Evolutionary conservation across 1,140 invertebrate species (phyloP), one percentile per base, ranked within the genome.

Genomic region (Lasioglossum baleicum): DNA sequence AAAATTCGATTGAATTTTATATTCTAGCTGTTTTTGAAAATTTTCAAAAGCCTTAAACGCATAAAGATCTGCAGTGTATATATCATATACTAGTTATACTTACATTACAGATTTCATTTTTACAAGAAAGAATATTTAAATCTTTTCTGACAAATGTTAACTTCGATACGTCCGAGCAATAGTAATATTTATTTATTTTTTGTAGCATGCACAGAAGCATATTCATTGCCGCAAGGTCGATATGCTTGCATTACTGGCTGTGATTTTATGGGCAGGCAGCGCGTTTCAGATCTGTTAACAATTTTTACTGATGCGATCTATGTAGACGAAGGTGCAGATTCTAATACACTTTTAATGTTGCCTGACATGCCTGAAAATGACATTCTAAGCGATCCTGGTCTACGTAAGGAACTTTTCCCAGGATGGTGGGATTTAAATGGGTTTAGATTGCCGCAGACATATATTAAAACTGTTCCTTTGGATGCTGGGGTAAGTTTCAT

Each of bases 171-270:
- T 48, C 44, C 64, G 20, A 20, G 2, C 60, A 51, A 51, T 64
- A 22, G 44, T 44, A 66, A 53, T 58, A 66, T 60, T 51, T 56
- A 7, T 71, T 80, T 48, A 56, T 81, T 85, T 79, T 68, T 87
- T 82, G 42, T 82, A 93, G 93, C 92, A 60, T 93, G 92, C 68
- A 87, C 83, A 20, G 92, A 93, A 82, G 92, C 93, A 20, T 93
- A 93, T 64, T 64, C 44, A 61, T 83, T 85, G n/a, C 63, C 75
- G 5, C 85, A 90, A 71, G 91, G 91, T 69, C 84, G 89, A 4
- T 90, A 85, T 51, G 88, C 90, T 13, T 93, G 92, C 72, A 89
- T 87, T 22, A 87, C 83, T 68, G 92, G 92, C 10, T 93, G 93
- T 83, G 84, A 89, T 69, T 89, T 88, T 13, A 93, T 92, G 91